Evolutionary conservation across 1,140 invertebrate species (phyloP), one percentile per base, ranked within the genome.

Genomic region (Brachionus asplanchnoidis): DNA sequence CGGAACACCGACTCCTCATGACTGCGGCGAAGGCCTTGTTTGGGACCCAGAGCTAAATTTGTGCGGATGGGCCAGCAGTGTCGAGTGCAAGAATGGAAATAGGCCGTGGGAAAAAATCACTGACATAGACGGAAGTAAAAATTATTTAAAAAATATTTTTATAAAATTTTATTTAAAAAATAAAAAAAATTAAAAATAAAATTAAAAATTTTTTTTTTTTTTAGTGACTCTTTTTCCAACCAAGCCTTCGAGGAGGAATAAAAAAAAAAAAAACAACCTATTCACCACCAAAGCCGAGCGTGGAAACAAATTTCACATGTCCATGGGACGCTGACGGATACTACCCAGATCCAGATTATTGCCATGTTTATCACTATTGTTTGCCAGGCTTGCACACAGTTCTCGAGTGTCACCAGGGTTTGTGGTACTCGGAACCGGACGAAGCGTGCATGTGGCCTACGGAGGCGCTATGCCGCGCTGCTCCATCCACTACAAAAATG

Each of bases 251-350:
- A 28, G 14, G 17, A 11, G 65, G 20, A 44, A 44, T 11, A 28
- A 40, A 73, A 32, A 50, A n/a, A n/a, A 84, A 32, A 70, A 84
- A 84, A 75, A 73, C 83, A 40, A 73, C 83, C 2, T 65, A 70
- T 32, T n/a, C 44, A 14, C 80, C 60, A n/a, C 53, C 56, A 28
- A 46, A 66, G 40, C 40, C 53, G 0, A 70, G 44, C 20, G 32
- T 84, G 14, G 68, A 84, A 46, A 70, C 83, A 53, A 84, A 84
- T 60, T 84, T 84, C 26, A 73, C 83, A 60, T 84, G 83, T 50
- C 65, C 65, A 53, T 84, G 65, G 70, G 65, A 73, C 28, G 65
- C 65, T 11, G 66, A 73, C 12, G 65, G 65, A 50, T 50, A 65
- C 8, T 70, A 73, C 73, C 40, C 65, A 14, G 65, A 70, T 60